Base-by-base conservation (phyloP, 2,888 invertebrate species). In the Yponomeuta sedellus region DNA sequence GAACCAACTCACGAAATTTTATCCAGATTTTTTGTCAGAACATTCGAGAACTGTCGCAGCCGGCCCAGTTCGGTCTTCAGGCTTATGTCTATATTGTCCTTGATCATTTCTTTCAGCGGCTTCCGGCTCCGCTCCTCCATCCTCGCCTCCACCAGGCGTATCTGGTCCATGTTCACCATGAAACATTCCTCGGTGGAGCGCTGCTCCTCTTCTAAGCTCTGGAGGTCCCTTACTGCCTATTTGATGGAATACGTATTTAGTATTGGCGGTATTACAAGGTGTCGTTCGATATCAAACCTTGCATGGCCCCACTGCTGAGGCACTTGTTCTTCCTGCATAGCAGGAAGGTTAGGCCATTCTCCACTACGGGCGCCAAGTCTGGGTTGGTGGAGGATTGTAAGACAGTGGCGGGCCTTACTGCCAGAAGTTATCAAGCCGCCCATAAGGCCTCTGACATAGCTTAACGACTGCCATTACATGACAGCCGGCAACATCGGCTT, bases 61-160 rank as follows among this genome's bases (percentile, higher is more conserved):
- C 94, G 92, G 11, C 88, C 75, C 11, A 94, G 92, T 82, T 95
- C 95, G 34, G 93, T 92, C 70, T 90, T 92, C 62, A 95, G 82
- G 19, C 94, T 94, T 16, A 83, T 81, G 73, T 95, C 94, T 0
- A 93, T 92, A 66, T 94, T 93, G 73, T 96, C 95, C 52, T 90
- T 90, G 10, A 93, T 94, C 39, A 93, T 78, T 77, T 96, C 96
- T 22, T 92, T 92, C 6, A 92, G 92, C 6, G 94, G 93, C 66
- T 95, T 91, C 73, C 93, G 92, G 3, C 92, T 90, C 44, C 95
- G 92, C 78, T 95, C 95, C 72, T 94, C 94, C 64, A 96, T 83
- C 70, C 96, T 92, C 0, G 95, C 94, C 80, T 95, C 94, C 4
- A 94, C 94, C 66, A 96, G 83, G 74, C 95, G 94, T 70, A 94